A percentile compares a stretch with the other conserved stretches of the same genome.
Conservation (phyloP, 2,888 invertebrate genomes). For the Panopea generosa region DNA sequence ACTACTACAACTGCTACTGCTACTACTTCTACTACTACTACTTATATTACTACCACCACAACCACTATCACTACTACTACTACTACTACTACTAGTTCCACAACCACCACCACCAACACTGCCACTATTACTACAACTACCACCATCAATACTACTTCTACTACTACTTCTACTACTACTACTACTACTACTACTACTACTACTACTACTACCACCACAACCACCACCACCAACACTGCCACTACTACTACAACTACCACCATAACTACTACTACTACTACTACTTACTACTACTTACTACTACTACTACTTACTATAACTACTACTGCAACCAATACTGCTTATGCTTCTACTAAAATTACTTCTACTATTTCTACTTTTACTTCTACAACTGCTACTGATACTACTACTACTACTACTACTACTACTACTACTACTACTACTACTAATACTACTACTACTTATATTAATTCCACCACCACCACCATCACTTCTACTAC, state of each 20-base stretch:
- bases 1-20: no score
- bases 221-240: no score
- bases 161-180: conserved; percentile 1
- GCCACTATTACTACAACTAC: conserved; percentile 1
- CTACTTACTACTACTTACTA: background rate
- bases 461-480: no score
- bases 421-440: conserved; percentile 1
- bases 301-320: conserved; percentile 12
- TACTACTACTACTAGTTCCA: background rate
- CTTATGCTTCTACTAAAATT: background rate
- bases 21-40: no score
- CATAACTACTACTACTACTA: no score
- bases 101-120: background rate
- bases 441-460: background rate
- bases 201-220: no score
- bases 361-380: conserved; percentile 2
- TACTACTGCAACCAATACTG: background rate
- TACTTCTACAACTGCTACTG: background rate
- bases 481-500: no score
- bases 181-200: conserved; percentile 1
- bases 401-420: conserved; percentile 4
- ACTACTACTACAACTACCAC: no score
- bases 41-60: background rate
- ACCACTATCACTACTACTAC: conserved; percentile 2
- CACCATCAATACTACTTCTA: background rate